phyloP scores from a whole-genome alignment of 1,140 invertebrate genomes.

The Aphaenogaster rudis region DNA sequence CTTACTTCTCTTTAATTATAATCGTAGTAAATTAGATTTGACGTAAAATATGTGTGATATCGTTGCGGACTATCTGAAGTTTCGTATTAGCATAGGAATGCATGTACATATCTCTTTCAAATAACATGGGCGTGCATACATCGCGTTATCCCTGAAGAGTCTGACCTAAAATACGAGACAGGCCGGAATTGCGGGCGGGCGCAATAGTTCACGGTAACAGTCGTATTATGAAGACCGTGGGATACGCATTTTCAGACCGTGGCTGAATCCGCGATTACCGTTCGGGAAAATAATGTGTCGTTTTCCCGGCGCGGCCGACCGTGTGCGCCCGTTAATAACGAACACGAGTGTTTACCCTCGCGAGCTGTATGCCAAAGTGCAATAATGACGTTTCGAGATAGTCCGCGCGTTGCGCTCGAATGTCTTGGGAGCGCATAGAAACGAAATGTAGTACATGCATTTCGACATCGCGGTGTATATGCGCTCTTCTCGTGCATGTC shows the following conservation, averaged over 20 bases:
- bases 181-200: conserved; percentile 64
- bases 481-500: conserved; percentile 16
- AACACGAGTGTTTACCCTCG: conserved; percentile 16
- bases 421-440: conserved; percentile 5
- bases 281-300: conserved; percentile 71
- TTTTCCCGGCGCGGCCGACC: conserved; percentile 19
- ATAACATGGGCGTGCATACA: conserved; percentile 41
- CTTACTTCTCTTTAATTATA: background rate
- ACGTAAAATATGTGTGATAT: conserved; percentile 17
- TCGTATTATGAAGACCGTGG: conserved; percentile 65
- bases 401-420: background rate
- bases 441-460: background rate
- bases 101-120: conserved; percentile 32
- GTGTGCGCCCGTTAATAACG: background rate
- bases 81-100: conserved; percentile 49
- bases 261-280: conserved; percentile 68
- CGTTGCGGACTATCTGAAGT: background rate
- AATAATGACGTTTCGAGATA: conserved; percentile 50
- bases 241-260: conserved; percentile 69
- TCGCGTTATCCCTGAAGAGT: conserved; percentile 53
- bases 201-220: conserved; percentile 60
- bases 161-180: conserved; percentile 20
- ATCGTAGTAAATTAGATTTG: background rate
- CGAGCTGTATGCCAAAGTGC: background rate
- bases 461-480: background rate